Evolutionary conservation across 2,797 vertebrate species (phyloP).

Genomic region (Bradypodion pumilum): DNA sequence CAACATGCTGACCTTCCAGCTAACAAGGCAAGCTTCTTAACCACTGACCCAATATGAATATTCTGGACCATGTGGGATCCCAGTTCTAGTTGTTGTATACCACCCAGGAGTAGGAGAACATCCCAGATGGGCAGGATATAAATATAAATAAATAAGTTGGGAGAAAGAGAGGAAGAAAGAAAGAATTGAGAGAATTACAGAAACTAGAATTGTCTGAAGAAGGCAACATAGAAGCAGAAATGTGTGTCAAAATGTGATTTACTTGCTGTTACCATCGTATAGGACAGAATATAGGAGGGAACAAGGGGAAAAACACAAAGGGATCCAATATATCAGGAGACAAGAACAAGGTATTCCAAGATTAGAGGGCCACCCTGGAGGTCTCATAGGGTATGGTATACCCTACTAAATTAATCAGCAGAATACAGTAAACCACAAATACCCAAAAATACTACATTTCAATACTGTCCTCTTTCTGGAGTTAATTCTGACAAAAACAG

Average conservation of each 20-base stretch:
- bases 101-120: no score
- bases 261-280: background rate
- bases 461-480: background rate
- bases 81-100: no score
- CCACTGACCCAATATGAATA: background rate
- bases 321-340: background rate
- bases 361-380: background rate
- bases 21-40: no score
- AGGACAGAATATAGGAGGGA: background rate
- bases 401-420: background rate
- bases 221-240: background rate
- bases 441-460: background rate
- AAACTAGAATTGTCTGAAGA: fast-evolving
- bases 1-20: no score
- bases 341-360: background rate
- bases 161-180: background rate
- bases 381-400: background rate
- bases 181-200: background rate
- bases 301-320: background rate
- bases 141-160: no score
- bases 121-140: no score
- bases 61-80: no score
- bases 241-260: background rate
- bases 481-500: background rate
- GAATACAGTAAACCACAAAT: background rate